Evolutionary conservation across 2,797 vertebrate species (phyloP), one percentile per base, ranked within the genome.

Genomic region (Echeneis naucrates): DNA sequence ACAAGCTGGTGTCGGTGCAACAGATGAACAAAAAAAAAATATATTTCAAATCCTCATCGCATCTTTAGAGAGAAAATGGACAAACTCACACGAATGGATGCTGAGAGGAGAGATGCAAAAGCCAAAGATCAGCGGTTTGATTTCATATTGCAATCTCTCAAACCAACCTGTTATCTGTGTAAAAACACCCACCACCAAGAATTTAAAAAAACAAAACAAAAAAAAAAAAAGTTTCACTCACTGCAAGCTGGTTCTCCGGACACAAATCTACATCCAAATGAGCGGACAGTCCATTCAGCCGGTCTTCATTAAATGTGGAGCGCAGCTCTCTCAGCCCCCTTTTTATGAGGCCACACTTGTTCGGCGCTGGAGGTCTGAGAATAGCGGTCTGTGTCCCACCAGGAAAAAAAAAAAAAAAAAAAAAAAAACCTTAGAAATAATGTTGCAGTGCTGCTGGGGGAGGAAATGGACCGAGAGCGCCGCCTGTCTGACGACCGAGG

Each of bases 331-430:
- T 52, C 74, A 0, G 24, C 62, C 32, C 62, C 32, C 67, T 53
- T 78, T 66, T 84, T 78, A 78, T 82, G 76, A 81, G 76, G 81
- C 82, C 79, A 78, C 85, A 77, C 69, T 69, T 72, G 77, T 76
- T 78, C 56, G 32, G 1, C 69, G 63, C 53, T 17, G 9, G 67
- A 55, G 37, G 50, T 72, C 78, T 81, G 84, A 80, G 81, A 88
- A 86, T 86, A 92, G 68, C 76, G 77, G 89, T 88, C 61, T 86
- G 78, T 80, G 54, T 78, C 82, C 81, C 85, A 85, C 72, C 67
- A 81, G 62, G 69, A 30, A 11, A 27, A 16, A 16, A 4, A 37
- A 65, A 44, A 4, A 57, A 65, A 44, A 4, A 57, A n/a, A n/a
- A 17, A 5, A 27, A 76, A 68, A 52, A 45, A 0, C 64, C 68